A percentile compares a stretch with the other conserved stretches of the same genome.
phyloP scores from a whole-genome alignment of 2,888 invertebrate species.

The Agriopis aurantiaria region DNA sequence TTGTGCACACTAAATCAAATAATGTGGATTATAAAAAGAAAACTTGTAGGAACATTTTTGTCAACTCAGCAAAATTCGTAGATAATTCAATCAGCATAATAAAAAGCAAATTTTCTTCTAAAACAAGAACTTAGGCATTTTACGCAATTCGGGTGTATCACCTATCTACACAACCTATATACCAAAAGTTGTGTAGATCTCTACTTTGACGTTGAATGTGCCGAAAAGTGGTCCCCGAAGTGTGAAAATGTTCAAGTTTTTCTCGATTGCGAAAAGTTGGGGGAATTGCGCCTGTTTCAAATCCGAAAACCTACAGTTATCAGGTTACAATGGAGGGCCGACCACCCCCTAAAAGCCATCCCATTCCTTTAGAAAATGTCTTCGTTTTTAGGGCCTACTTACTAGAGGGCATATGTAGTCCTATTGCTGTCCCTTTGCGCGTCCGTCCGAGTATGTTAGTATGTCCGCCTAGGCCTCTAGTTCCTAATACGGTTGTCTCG shows the following conservation, averaged over 20 bases:
- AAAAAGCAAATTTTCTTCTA: neutral
- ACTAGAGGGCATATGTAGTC: no score
- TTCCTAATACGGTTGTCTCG: no score
- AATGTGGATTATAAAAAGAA: no score
- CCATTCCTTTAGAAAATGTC: neutral
- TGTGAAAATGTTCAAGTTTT: conserved; percentile 16
- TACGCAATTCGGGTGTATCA: no score
- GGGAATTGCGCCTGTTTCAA: conserved; percentile 19
- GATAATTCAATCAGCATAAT: no score
- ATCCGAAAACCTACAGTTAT: conserved; percentile 13
- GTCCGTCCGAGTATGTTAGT: no score
- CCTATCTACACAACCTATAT: neutral
- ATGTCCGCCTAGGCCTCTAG: no score
- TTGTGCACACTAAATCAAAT: no score
- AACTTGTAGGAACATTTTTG: no score
- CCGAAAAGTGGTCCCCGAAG: conserved; percentile 25
- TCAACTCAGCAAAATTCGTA: no score
- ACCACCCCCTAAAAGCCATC: neutral
- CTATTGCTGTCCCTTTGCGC: no score
- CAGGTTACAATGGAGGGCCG: conserved; percentile 3
- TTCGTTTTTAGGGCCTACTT: neutral
- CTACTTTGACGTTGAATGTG: conserved; percentile 11
- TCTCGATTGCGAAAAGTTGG: conserved; percentile 19
- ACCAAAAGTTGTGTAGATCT: neutral
- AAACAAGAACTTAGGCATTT: neutral